Evolutionary conservation across 1,140 invertebrate genomes (phyloP), one percentile per base, ranked within the genome.

Genomic region (Temnothorax longispinosus): DNA sequence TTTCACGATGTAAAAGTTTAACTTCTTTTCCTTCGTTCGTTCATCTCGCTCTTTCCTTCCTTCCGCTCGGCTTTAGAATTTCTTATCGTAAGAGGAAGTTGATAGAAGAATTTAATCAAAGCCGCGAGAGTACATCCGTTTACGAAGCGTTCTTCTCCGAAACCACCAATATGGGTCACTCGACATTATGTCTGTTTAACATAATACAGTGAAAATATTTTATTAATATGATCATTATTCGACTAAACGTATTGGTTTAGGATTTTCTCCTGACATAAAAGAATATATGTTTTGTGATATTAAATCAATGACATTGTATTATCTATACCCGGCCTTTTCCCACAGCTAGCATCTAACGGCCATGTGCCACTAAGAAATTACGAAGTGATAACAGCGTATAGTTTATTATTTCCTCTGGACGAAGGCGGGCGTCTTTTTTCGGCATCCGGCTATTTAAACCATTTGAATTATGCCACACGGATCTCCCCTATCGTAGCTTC

Each of bases 91-190:
- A 90, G 78, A 80, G 91, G 91, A 92, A 91, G 90, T 89, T 89
- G 91, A 92, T 92, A 92, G 87, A 88, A 76, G 32, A 85, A 87
- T 74, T 87, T 88, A 89, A 91, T 90, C 85, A 84, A 91, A 84
- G 21, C 18, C 35, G 35, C 52, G 67, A 86, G 72, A 54, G 47
- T 76, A 88, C 69, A 65, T 56, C 50, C 50, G 71, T 21, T 41
- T 47, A 13, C 35, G n/a, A 38, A 52, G 3, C 50, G 54, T 58
- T 74, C 47, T 58, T 38, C n/a, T 47, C 62, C 4, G 27, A 58
- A 69, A 86, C 67, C 64, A 75, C 54, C 27, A 32, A 41, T 27
- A 4, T 81, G 7, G 11, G 35, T 81, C 38, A 69, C 35, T 58
- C 38, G n/a, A 58, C 18, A 32, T 58, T 82, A 72, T 15, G 8